Evolutionary conservation across 1,140 invertebrate species (phyloP).

Genomic region (Drosophila punjabiensis): DNA sequence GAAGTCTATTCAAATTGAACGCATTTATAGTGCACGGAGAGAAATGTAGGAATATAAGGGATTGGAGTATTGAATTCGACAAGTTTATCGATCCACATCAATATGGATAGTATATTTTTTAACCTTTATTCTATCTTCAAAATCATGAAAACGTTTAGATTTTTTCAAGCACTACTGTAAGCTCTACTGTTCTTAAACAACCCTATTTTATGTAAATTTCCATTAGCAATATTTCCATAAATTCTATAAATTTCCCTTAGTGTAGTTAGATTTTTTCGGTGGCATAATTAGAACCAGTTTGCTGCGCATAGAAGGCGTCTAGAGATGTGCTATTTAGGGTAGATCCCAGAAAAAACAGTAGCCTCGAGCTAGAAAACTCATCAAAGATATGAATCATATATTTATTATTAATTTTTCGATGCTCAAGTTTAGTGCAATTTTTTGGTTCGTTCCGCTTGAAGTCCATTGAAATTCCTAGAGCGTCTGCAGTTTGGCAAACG

Average conservation of each 20-base stretch:
- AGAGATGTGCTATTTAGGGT: neutral
- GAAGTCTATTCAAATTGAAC: conserved; percentile 55
- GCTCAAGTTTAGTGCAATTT: conserved; percentile 5
- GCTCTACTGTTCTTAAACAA: neutral
- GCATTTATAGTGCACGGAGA: neutral
- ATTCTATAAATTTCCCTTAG: neutral
- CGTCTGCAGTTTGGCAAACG: conserved; percentile 7
- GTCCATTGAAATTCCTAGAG: conserved; percentile 32
- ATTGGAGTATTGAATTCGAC: too few species aligned
- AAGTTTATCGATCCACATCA: too few species aligned
- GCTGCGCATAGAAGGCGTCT: conserved; percentile 24
- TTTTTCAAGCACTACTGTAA: neutral
- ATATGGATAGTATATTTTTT: too few species aligned
- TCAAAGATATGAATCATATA: conserved; percentile 11
- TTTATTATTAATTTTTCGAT: conserved; percentile 17
- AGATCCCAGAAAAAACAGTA: neutral
- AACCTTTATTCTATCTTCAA: too few species aligned
- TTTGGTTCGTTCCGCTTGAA: neutral
- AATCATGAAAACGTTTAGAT: too few species aligned
- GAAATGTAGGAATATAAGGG: neutral
- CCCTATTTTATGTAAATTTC: neutral
- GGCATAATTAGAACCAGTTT: conserved; percentile 80
- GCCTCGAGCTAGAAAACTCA: conserved; percentile 2
- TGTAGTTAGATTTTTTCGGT: conserved; percentile 8
- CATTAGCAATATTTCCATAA: too few species aligned